Evolutionary conservation across 2,797 vertebrate genomes (phyloP).

Genomic region (Sarcophilus harrisii): DNA sequence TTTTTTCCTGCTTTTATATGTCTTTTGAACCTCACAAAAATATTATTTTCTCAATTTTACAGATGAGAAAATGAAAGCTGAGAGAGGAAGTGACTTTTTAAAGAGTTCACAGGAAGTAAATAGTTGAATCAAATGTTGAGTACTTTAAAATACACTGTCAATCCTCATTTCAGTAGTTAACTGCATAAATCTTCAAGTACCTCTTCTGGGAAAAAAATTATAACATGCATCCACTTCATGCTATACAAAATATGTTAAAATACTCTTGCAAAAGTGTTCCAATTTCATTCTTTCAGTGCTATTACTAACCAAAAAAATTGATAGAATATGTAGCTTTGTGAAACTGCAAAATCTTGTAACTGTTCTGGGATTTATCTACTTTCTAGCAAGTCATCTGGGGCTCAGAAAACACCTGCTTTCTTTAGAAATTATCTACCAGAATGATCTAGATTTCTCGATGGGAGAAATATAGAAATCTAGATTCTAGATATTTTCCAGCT

Average conservation of each 20-base stretch:
- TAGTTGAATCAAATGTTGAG: neutral
- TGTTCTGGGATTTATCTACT: neutral
- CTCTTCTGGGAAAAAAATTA: neutral
- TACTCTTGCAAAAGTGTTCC: neutral
- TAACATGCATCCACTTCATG: neutral
- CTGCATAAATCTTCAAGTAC: neutral
- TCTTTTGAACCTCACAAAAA: neutral
- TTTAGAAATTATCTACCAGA: neutral
- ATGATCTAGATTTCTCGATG: neutral
- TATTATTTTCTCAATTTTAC: neutral
- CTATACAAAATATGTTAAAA: neutral
- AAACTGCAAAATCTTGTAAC: slow-evolving; percentile 13
- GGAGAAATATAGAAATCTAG: neutral
- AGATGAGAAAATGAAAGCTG: neutral
- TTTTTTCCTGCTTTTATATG: neutral
- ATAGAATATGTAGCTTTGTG: neutral
- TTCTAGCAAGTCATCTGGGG: neutral
- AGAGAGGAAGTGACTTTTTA: neutral
- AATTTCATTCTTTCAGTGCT: neutral
- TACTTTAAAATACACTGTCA: neutral
- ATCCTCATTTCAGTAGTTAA: neutral
- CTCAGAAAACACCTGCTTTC: neutral
- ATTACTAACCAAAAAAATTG: neutral
- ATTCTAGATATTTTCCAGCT: neutral
- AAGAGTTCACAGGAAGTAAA: neutral